Conservation (phyloP, 2,888 invertebrate species). For the Eristalis tenax region DNA sequence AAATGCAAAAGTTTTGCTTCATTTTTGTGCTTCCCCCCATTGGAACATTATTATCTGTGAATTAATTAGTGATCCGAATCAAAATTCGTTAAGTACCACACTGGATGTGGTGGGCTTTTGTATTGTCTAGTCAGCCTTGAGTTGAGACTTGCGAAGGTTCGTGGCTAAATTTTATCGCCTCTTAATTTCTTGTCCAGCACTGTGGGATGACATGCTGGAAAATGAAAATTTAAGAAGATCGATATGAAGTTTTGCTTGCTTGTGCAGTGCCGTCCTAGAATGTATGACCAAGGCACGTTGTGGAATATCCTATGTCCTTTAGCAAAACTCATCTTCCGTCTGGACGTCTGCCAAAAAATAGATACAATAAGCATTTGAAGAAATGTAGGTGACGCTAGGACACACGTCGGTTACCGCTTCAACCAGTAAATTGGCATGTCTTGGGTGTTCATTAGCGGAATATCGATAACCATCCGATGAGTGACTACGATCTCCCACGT, state of each 20-base stretch:
- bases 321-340: no score
- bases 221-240: neutral
- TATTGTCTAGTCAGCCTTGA: neutral
- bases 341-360: no score
- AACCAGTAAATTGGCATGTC: no score
- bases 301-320: no score
- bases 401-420: no score
- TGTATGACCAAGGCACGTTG: no score
- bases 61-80: conserved; percentile 48
- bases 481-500: no score
- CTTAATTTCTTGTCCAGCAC: neutral
- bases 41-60: conserved; percentile 44
- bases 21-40: neutral
- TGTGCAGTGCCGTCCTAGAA: no score
- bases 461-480: no score
- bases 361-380: no score
- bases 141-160: neutral
- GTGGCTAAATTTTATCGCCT: neutral
- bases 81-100: neutral
- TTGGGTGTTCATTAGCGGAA: no score
- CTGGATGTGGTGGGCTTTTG: neutral
- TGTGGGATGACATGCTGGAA: neutral
- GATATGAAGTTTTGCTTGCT: neutral
- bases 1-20: conserved; percentile 50
- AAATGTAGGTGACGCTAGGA: no score